Base-by-base conservation (phyloP, 2,113 vertebrate genomes). In the Ursus arctos region DNA sequence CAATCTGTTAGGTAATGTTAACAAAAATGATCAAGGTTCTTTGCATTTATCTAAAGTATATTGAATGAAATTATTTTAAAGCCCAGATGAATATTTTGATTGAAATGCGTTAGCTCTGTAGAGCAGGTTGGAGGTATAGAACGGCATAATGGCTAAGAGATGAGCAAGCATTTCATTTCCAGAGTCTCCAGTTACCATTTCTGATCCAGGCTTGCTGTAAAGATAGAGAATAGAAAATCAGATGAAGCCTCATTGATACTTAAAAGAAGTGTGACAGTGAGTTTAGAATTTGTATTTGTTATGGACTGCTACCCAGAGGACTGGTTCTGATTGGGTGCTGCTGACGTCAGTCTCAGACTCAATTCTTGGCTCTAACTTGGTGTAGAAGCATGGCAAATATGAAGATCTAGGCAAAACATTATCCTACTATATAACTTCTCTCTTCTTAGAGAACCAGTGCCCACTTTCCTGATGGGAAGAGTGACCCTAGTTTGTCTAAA, bases 1-100 rank as follows among this genome's bases (percentile, higher is more conserved):
- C 6, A 21, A 95, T 96, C 91, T 84, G 31, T 98, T 84, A 89
- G n/a, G 51, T 83, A 85, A 97, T 53, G 43, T 74, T 79, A 86
- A 55, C 65, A 92, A 93, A 95, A 93, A 76, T 76, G 53, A 87
- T 69, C 53, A 71, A 14, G 7, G 6, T 26, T 92, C 83, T 96
- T 88, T 94, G 65, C 65, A 28, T 63, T 93, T 67, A n/a, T 49
- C 31, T 11, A 88, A 89, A 89, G 51, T 88, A 19, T 80, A 94
- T n/a, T 87, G 67, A 87, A 80, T 40, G 10, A 16, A 93, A 67
- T 51, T 86, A 59, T 93, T 93, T 94, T 95, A 61, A 96, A 82
- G 31, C 19, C 13, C 28, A 77, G 33, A 63, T 71, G 88, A 94
- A 55, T 18, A 65, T 90, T 95, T 69, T 69, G 51, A 63, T 57